A percentile compares a stretch with the other conserved stretches of the same genome.
These are phyloP conservation scores for Drosophila sproati DNA, from an alignment of 1,140 invertebrate genomes.

Conservation along the genomic window DNA sequence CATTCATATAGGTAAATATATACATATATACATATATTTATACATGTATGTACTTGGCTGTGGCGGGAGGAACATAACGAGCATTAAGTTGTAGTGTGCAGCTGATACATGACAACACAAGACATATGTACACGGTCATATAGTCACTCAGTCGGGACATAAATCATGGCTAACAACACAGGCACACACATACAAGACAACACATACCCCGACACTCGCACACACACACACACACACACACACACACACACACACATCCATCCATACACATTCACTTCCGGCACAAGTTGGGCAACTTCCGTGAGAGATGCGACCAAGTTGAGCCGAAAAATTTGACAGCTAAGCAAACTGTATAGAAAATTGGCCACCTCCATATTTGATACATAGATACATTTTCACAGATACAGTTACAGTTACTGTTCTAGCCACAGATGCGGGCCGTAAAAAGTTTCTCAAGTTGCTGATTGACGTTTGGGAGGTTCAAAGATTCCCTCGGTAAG, in stretches of 20 bases:
- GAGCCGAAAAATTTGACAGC: slow-evolving; percentile 48
- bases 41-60: not conserved
- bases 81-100: slow-evolving; percentile 48
- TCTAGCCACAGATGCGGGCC: not conserved
- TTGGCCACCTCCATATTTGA: slow-evolving; percentile 2
- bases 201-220: not conserved
- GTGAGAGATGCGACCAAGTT: slow-evolving; percentile 32
- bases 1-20: not conserved
- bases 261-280: not conserved
- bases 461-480: slow-evolving; percentile 62
- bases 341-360: slow-evolving; percentile 29
- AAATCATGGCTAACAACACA: slow-evolving; percentile 50
- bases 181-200: slow-evolving; percentile 11
- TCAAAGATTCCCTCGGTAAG: slow-evolving; percentile 26
- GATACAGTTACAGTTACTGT: not conserved
- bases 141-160: slow-evolving; percentile 49
- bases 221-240: slow-evolving; percentile 4
- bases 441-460: slow-evolving; percentile 50
- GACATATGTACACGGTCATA: slow-evolving; percentile 55
- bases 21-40: slow-evolving; percentile 3
- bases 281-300: slow-evolving; percentile 39
- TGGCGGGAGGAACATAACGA: slow-evolving; percentile 40
- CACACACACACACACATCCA: not conserved
- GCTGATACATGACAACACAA: slow-evolving; percentile 43
- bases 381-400: not conserved